Percentiles rank a stretch among this genome's conserved stretches.
These are phyloP conservation scores for Pangasius mekongensis DNA, from an alignment of 2,797 vertebrate species.

Conservation along the genomic window DNA sequence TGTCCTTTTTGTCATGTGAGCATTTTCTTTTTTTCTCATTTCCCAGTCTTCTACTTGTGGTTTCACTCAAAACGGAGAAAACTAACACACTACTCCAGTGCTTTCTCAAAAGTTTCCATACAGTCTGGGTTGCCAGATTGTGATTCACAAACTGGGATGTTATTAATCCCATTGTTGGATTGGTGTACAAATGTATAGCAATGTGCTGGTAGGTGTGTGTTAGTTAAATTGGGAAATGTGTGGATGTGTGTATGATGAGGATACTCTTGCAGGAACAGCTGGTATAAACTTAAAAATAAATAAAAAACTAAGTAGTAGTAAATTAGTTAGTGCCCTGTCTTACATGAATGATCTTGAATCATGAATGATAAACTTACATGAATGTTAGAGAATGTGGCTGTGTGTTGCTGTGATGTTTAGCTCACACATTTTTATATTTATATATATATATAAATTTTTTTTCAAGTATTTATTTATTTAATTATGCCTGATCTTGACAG, in stretches of 20 bases:
- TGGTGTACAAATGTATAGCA: not conserved
- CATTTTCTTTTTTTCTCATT: not conserved
- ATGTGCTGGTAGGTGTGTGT: not conserved
- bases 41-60: not conserved
- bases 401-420: not conserved
- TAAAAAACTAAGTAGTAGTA: not conserved
- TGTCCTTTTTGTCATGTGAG: not conserved
- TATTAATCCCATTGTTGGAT: not conserved
- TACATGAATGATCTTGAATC: not conserved
- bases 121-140: constrained; percentile 22
- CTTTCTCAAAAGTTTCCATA: constrained; percentile 34
- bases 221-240: not conserved
- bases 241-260: not conserved
- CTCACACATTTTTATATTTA: not conserved
- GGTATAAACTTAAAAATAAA: not conserved
- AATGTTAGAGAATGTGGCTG: not conserved
- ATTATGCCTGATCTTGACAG: constrained; percentile 16
- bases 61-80: constrained; percentile 11
- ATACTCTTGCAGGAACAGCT: not conserved
- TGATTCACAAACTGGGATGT: not conserved
- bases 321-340: not conserved
- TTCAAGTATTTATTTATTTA: not conserved
- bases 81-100: not conserved
- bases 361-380: too few relatives aligned
- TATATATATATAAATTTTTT: too few relatives aligned